Base-by-base conservation (phyloP, 2,113 vertebrate genomes). In the Hippocampus abdominalis region DNA sequence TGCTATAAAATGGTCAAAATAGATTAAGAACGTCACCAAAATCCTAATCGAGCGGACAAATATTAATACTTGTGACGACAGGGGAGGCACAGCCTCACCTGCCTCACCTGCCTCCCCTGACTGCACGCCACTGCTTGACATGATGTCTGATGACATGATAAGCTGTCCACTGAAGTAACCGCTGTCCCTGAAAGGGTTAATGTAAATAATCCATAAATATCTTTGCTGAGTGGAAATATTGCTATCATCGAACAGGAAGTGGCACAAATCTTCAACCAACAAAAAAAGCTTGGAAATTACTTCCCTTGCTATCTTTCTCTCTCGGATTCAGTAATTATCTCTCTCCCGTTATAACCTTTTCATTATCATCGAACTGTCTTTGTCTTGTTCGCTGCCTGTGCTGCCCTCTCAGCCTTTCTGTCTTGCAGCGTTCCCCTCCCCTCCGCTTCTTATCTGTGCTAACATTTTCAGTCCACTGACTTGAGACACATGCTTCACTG, bases 381-480 rank as follows among this genome's bases (percentile, higher is more conserved):
- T 70, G 53, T 70, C 46, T 75, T 57, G 40, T 66, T 68, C 70
- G 56, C 32, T 66, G 21, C 3, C 40, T 49, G 0, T 64, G 10
- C 60, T 56, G 32, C 54, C 29, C 29, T 59, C 29, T 32, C 70
- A 75, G 25, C 59, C 27, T 74, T 25, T 29, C 16, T 57, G 40
- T 68, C n/a, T 64, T 67, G 49, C 66, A 39, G 36, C 29, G 20
- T 64, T 66, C 57, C 65, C 23, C 42, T 48, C 18, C 4, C 53
- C 18, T 20, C 15, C 18, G 6, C 65, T 48, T 64, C 60, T 78
- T 63, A 81, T 85, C 72, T 79, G 64, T 13, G 64, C 74, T 84
- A 81, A 86, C 85, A 89, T 89, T 90, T 87, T 84, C 85, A 83
- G 80, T 81, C 76, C 77, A 81, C 54, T 69, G 79, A 77, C 75